Evolutionary conservation across 30 jellyfish, hydroid and myxozoan species (phyloP).

Genomic region (Chrysaora quinquecirrha): DNA sequence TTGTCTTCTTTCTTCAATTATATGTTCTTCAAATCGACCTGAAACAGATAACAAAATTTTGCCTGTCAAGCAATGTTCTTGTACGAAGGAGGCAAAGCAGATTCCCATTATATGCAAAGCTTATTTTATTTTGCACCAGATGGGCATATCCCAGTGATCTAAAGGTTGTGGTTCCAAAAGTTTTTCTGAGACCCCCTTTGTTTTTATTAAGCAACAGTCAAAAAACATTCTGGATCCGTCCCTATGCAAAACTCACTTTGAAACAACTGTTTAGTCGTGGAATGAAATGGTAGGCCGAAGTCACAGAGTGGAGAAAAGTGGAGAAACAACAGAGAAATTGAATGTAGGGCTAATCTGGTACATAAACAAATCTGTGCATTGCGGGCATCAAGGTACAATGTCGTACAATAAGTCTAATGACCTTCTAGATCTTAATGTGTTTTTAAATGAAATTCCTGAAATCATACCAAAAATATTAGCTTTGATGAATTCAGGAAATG

Average conservation of each 20-base stretch:
- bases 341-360: too few species aligned
- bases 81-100: too few species aligned
- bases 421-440: not conserved
- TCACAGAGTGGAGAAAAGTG: too few species aligned
- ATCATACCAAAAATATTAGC: constrained; percentile 81
- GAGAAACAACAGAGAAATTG: too few species aligned
- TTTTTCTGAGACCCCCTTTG: not conserved
- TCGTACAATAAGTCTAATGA: not conserved
- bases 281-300: too few species aligned
- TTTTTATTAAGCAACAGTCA: not conserved
- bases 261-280: too few species aligned
- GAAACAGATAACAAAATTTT: not conserved
- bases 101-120: not conserved
- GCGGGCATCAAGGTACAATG: too few species aligned
- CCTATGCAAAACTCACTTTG: too few species aligned
- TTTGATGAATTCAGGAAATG: constrained; percentile 77
- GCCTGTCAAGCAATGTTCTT: too few species aligned
- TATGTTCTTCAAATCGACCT: constrained; percentile 94
- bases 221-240: not conserved
- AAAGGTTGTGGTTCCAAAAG: not conserved
- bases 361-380: too few species aligned
- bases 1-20: constrained; percentile 83
- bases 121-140: not conserved
- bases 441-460: not conserved
- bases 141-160: not conserved